Base-by-base conservation (phyloP, 1,140 invertebrate species). In the Oedothorax gibbosus region DNA sequence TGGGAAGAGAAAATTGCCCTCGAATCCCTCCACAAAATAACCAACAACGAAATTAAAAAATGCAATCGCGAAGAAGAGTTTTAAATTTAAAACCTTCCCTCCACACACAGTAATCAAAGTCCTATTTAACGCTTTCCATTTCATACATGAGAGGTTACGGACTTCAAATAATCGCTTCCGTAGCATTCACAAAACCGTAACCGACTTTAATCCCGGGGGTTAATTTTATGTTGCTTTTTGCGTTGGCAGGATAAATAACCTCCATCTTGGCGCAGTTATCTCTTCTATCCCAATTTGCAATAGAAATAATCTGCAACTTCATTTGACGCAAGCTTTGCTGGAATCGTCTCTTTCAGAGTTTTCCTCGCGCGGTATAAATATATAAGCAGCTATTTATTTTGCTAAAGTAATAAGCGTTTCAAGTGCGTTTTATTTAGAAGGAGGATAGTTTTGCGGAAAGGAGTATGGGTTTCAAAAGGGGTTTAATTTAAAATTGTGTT, bases 151-250 rank as follows among this genome's bases (percentile, higher is more conserved):
- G 54, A 50, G 64, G 56, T 56, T 79, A 21, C 51, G 35, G 50
- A 66, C 56, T 50, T 11, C 49, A 68, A 79, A 50, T 66, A 66
- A 62, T 50, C 21, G 21, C 7, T 66, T 51, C 60, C 56, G 57
- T 15, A n/a, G 60, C 60, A 14, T 51, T 79, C 76, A 51, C 64
- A 68, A 79, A 79, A 66, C 62, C 76, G 76, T 79, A 79, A 79
- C 76, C 62, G 12, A 21, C n/a, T 64, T 21, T 79, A 79, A 79
- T 79, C 76, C 76, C n/a, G 64, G 76, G 76, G 21, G 65, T 79
- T 66, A 79, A 54, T 79, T 79, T 66, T 66, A 65, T 79, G 64
- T 79, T 79, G 18, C 62, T 79, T 79, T 79, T 79, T 68, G 56
- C 50, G 21, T 35, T 35, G 35, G 54, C 9, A 20, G 15, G 56